Conservation (phyloP, 2,797 vertebrate species). For the Spheniscus humboldti region DNA sequence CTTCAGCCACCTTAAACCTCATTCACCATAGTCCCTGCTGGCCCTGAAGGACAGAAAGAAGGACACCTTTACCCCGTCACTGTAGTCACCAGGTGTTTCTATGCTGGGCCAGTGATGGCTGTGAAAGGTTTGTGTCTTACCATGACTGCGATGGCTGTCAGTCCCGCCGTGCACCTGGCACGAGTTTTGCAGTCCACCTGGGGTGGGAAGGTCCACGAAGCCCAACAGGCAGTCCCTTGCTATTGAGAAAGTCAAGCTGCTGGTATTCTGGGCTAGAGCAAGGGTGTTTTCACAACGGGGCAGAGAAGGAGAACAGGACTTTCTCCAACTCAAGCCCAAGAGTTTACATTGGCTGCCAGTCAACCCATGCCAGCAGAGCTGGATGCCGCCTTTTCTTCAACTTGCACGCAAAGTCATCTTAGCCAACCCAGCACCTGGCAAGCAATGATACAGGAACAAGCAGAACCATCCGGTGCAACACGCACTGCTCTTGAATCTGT, state of each 20-base stretch:
- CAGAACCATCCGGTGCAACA: rapidly evolving
- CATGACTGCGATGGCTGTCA: not conserved
- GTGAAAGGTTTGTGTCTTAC: not conserved
- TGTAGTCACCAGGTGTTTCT: not conserved
- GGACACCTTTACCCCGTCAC: not conserved
- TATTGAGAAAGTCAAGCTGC: not conserved
- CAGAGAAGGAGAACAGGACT: not conserved
- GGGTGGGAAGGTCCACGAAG: not conserved
- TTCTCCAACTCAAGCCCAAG: not conserved
- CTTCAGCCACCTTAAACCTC: not conserved
- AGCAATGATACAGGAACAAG: rapidly evolving
- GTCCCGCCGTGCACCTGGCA: not conserved
- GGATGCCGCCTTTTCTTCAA: not conserved
- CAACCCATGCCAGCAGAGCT: not conserved
- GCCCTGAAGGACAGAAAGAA: not conserved
- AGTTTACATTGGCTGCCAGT: conserved; percentile 22
- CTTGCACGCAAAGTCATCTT: not conserved
- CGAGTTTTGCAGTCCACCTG: not conserved
- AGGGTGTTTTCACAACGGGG: not conserved
- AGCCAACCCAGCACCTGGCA: not conserved
- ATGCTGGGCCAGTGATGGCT: not conserved
- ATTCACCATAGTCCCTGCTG: rapidly evolving
- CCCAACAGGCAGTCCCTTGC: not conserved
- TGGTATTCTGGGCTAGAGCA: not conserved
- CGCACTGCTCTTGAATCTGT: not conserved